Percentiles rank a stretch among this genome's conserved stretches.
Evolutionary conservation across 2,797 vertebrate genomes (phyloP).

Genomic region (Sitta carolinensis): DNA sequence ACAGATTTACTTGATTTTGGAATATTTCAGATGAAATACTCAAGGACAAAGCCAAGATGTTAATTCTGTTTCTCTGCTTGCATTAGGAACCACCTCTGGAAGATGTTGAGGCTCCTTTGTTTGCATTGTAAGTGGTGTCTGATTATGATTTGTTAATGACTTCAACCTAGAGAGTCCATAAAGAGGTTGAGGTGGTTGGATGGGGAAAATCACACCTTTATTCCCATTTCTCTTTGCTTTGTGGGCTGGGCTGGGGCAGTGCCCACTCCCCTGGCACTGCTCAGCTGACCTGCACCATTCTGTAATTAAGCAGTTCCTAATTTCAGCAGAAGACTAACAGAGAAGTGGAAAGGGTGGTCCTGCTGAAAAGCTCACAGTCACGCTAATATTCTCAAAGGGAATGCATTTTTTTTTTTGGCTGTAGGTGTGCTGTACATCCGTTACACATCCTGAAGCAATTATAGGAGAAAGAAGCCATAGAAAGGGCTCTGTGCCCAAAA

Average conservation of each 20-base stretch:
- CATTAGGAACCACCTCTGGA: not conserved
- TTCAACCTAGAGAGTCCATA: not conserved
- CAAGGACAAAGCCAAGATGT: not conserved
- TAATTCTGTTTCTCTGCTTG: not conserved
- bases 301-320: not conserved
- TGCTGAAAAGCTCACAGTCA: not conserved
- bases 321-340: not conserved
- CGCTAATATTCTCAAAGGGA: not conserved
- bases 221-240: not conserved
- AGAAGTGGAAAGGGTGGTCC: not conserved
- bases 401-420: not conserved
- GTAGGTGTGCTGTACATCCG: not conserved
- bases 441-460: conserved; percentile 35
- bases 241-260: not conserved
- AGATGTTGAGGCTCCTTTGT: not conserved
- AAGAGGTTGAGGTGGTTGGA: not conserved
- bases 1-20: not conserved
- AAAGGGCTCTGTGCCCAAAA: conserved; percentile 43
- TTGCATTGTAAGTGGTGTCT: not conserved
- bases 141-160: not conserved
- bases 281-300: not conserved
- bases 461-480: not conserved
- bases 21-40: not conserved
- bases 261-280: not conserved
- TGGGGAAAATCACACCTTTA: not conserved